Percentiles rank a stretch among this genome's conserved stretches.
These are phyloP conservation scores for Oenanthe oenanthe DNA, from an alignment of 2,113 vertebrate species.

Conservation along the genomic window DNA sequence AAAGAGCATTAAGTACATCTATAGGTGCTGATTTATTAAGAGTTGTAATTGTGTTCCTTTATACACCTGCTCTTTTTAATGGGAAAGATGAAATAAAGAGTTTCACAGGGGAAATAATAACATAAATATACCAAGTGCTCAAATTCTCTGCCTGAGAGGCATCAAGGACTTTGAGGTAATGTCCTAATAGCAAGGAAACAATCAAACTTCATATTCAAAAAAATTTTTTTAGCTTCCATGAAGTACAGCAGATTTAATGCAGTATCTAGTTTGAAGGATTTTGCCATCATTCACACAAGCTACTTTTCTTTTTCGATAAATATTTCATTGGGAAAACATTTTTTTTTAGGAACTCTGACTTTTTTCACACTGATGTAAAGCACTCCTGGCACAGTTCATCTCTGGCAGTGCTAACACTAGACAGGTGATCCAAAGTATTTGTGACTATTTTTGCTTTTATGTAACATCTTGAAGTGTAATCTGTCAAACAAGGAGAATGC, in stretches of 20 bases:
- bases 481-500: slow-evolving; percentile 38
- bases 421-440: slow-evolving; percentile 55
- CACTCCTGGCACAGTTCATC: slow-evolving; percentile 27
- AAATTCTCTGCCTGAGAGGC: neutral
- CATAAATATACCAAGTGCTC: neutral
- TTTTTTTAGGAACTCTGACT: slow-evolving; percentile 11
- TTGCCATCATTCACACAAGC: neutral
- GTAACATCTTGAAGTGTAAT: slow-evolving; percentile 33
- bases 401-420: neutral
- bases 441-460: slow-evolving; percentile 58
- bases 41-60: slow-evolving; percentile 21
- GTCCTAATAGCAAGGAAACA: neutral
- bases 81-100: neutral
- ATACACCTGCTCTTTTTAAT: slow-evolving; percentile 10
- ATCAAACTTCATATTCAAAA: neutral
- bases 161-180: neutral
- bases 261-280: slow-evolving; percentile 28
- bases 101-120: neutral
- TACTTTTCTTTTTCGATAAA: slow-evolving; percentile 47
- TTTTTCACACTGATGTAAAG: slow-evolving; percentile 39
- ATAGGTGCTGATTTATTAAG: slow-evolving; percentile 26
- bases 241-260: neutral
- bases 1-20: neutral
- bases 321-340: slow-evolving; percentile 17
- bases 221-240: neutral